A percentile compares a stretch with the other conserved stretches of the same genome.
phyloP scores from a whole-genome alignment of 2,113 vertebrate species.

The Scytalopus superciliaris region DNA sequence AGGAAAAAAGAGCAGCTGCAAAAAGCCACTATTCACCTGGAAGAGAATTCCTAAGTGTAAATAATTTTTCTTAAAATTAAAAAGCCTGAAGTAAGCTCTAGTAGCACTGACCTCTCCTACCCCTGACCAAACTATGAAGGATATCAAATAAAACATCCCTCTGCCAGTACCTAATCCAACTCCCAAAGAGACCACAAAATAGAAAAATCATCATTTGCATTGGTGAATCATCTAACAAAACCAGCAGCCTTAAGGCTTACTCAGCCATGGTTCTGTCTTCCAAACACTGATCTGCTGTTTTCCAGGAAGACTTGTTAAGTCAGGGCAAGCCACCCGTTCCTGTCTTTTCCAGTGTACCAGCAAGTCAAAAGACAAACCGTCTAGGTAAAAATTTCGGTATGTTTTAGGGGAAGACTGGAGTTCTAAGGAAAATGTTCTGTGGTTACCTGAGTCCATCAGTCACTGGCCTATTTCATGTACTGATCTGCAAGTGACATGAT shows the following conservation, averaged over 20 bases:
- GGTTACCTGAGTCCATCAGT: background rate
- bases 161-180: background rate
- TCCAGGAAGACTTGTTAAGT: background rate
- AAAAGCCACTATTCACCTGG: background rate
- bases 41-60: background rate
- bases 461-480: background rate
- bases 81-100: background rate
- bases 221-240: background rate
- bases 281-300: background rate
- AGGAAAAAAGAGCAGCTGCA: background rate
- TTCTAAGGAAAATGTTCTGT: background rate
- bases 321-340: background rate
- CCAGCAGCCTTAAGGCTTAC: background rate
- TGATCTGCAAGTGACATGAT: fast-evolving
- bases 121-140: background rate
- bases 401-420: background rate
- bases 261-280: background rate
- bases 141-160: background rate
- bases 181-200: background rate
- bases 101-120: background rate
- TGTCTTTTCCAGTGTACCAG: background rate
- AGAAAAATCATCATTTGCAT: background rate
- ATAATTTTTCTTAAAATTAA: background rate
- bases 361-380: background rate
- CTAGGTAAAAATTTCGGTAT: background rate